A percentile compares a stretch with the other conserved stretches of the same genome.
Conservation (phyloP, 2,113 vertebrate genomes). For the Rafetus swinhoei region DNA sequence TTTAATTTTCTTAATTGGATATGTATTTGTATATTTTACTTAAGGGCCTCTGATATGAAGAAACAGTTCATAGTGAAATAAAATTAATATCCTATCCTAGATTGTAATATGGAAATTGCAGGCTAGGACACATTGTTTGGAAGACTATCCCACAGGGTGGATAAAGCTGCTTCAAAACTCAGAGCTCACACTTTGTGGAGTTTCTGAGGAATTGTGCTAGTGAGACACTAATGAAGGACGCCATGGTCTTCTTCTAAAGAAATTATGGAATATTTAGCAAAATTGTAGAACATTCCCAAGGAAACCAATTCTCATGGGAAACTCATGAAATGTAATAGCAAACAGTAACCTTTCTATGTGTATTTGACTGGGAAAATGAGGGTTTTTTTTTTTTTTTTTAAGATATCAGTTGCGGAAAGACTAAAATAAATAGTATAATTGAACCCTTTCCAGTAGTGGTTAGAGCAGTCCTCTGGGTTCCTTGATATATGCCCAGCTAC, state of each 20-base stretch:
- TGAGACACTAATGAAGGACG: not conserved
- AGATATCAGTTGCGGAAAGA: not conserved
- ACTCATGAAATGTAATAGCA: not conserved
- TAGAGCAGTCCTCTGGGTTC: not conserved
- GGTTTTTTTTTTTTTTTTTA: not conserved
- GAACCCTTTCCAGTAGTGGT: not conserved
- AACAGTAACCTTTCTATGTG: not conserved
- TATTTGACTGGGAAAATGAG: not conserved
- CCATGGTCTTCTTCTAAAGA: not conserved
- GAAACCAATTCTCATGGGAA: not conserved
- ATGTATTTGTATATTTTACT: not conserved
- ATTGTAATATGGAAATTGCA: not conserved
- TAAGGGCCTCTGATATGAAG: not conserved
- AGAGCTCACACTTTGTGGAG: not conserved
- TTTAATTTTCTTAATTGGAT: not conserved
- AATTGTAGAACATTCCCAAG: not conserved
- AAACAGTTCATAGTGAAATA: not conserved
- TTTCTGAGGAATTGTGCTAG: not conserved
- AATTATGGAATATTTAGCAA: not conserved
- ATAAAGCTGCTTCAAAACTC: not conserved
- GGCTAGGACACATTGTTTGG: not conserved
- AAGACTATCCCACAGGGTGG: not conserved
- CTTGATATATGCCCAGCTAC: too few relatives aligned
- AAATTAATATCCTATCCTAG: not conserved
- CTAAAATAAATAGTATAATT: not conserved